Evolutionary conservation across 2,797 vertebrate genomes (phyloP), one percentile per base, ranked within the genome.

Genomic region (Oreochromis mossambicus): DNA sequence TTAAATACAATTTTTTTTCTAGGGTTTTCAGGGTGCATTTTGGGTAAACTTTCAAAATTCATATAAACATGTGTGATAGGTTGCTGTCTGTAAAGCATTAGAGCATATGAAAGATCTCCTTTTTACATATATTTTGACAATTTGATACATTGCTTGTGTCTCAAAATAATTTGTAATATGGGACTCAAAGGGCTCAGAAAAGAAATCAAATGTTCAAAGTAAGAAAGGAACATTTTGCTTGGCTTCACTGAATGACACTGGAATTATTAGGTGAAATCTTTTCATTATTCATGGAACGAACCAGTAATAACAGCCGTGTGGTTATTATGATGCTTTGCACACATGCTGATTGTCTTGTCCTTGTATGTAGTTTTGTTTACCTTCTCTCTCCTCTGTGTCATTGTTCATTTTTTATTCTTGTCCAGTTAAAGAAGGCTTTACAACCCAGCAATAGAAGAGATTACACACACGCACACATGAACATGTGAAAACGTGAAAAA

Each of bases 401-500:
- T 38, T 38, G 19, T 66, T n/a, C 6, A 8, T 38, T n/a, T 63
- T 63, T 36, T 19, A n/a, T 36, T 38, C 14, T 38, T 66, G 19
- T 41, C 34, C 36, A 24, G 36, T 41, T 21, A 38, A 66, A 41
- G n/a, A 68, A 43, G 63, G 2, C 12, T 38, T 66, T 66, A 66
- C 36, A 66, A 66, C 61, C 19, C 61, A 41, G 34, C 19, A 21
- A 66, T 3, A n/a, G 34, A 38, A 3, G 1, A 38, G 13, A 36
- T 36, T 3, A 38, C 11, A 38, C 9, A 43, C 43, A 46, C 43
- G 14, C 43, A 32, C 77, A 68, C 15, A 68, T 21, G 8, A 58
- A 58, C 29, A 34, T 21, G 79, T 70, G 84, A 63, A 50, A 2
- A 8, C 17, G 50, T 87, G 80, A 61, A 73, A 70, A 68, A 54